Evolutionary conservation across 2,113 vertebrate genomes (phyloP), one percentile per base, ranked within the genome.

Genomic region (Malurus cyaneus): DNA sequence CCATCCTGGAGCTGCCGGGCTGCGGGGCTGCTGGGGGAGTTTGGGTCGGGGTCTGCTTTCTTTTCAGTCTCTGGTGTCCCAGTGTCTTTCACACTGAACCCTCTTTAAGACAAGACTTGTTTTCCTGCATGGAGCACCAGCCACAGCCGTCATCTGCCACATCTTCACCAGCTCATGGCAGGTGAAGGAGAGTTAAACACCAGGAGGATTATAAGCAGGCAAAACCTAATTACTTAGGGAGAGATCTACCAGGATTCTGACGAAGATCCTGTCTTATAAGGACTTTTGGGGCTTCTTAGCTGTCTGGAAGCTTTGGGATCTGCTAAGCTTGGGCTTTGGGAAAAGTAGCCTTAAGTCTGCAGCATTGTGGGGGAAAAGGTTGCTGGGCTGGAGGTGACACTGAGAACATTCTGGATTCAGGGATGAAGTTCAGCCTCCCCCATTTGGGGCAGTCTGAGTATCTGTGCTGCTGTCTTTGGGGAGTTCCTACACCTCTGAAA

Each of bases 271-370:
- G 18, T 80, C 88, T 95, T 93, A 88, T 25, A 61, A 41, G 60
- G 85, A 47, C 79, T 95, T 80, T 10, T 8, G 81, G 61, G 42
- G 20, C 64, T 77, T 61, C 71, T 96, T 77, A 95, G 54, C 86
- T 70, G 92, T 65, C 86, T 93, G 88, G 88, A 74, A 91, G 84
- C 77, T 89, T 78, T 89, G 67, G 26, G 54, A 88, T 80, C 86
- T 50, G 39, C 44, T 90, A 78, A 94, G 80, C 10, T 42, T 21
- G 20, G 15, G 41, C 88, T 93, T 86, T 76, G 66, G 62, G 71
- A 73, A 73, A 70, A 86, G 59, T 2, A 67, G 34, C 3, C 71
- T 65, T 26, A 72, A 79, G 36, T 8, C 62, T 39, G 16, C 18
- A n/a, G 62, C 13, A 2, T 6, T 0, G 16, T 13, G 21, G 36